Evolutionary conservation across 2,113 vertebrate genomes (phyloP), one percentile per base, ranked within the genome.

Genomic region (Mesitornis unicolor): DNA sequence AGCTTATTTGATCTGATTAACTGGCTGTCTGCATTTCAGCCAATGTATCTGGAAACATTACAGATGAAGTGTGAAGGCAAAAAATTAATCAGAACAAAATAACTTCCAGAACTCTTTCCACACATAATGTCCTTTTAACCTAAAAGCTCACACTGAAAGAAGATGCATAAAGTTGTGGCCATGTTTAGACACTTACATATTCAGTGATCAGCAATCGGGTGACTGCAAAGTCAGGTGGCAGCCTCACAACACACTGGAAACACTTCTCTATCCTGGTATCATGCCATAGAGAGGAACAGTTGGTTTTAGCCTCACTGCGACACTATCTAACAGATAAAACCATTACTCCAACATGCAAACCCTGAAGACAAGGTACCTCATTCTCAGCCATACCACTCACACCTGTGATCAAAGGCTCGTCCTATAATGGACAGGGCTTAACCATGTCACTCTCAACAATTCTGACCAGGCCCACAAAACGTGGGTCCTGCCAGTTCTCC

Each of bases 311-410:
- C 45, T 76, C 61, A 64, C n/a, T 29, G 24, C 67, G 24, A 7
- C 0, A 0, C 18, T 11, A 4, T 54, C 29, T 9, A n/a, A 56
- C 16, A 26, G 50, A 45, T 28, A 38, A 94, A 92, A 79, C 4
- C 0, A 47, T 50, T 22, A 8, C 45, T 47, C 24, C 59, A 63
- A 36, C 36, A 45, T 4, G 26, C 21, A 64, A 28, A 43, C 13
- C 53, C 33, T 73, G 43, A 50, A 59, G 47, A 57, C 5, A 76
- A 50, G 2, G 1, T 12, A 31, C 36, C n/a, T 59, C 8, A 20
- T 67, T 77, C 60, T 65, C 53, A 69, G 88, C 48, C 61, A 45
- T 42, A 36, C 12, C 29, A 78, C 31, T 29, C 51, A 68, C 22
- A 51, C 6, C 17, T 61, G 15, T 29, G 24, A 77, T 38, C 60